Evolutionary conservation across 2,888 invertebrate species (phyloP), one percentile per base, ranked within the genome.

Genomic region (Helicoverpa assulta): DNA sequence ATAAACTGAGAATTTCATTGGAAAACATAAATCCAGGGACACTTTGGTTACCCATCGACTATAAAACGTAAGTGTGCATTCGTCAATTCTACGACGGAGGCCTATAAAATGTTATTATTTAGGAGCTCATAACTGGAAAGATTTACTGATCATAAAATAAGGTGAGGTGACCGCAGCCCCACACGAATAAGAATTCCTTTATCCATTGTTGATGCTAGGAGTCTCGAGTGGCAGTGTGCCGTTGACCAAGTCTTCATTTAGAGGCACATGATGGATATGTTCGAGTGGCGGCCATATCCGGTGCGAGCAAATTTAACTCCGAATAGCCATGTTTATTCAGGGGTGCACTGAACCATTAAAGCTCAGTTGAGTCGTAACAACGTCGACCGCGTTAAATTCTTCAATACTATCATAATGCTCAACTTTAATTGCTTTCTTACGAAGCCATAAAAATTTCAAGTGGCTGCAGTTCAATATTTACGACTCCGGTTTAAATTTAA

Each of bases 291-390:
- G 92, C 89, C 91, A 92, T 94, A 94, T 95, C 95, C 95, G 95
- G 95, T 90, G 90, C 89, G 91, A 92, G 94, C 94, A 94, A 94
- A 94, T 94, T 95, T 93, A 94, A 94, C 94, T 93, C 83, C 89
- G 85, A 92, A 92, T 93, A 93, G 91, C 86, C 90, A 88, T 95
- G 95, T 95, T 95, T 95, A 95, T 94, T 93, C 93, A 93, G 94
- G 93, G 94, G 95, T 93, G 94, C 95, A 94, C 82, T 94, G 95
- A 95, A 95, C 95, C 92, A 95, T 93, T 94, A 93, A 93, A 93
- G 91, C 90, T 85, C 88, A 89, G 89, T 87, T 83, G 78, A 91
- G 90, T 91, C 93, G 92, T 93, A 91, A 93, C 93, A 88, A 89
- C 91, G 87, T 89, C 91, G 91, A 92, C 92, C 92, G 91, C 93